Base-by-base conservation (phyloP, 2,888 invertebrate genomes). In the Drosophila picticornis region DNA sequence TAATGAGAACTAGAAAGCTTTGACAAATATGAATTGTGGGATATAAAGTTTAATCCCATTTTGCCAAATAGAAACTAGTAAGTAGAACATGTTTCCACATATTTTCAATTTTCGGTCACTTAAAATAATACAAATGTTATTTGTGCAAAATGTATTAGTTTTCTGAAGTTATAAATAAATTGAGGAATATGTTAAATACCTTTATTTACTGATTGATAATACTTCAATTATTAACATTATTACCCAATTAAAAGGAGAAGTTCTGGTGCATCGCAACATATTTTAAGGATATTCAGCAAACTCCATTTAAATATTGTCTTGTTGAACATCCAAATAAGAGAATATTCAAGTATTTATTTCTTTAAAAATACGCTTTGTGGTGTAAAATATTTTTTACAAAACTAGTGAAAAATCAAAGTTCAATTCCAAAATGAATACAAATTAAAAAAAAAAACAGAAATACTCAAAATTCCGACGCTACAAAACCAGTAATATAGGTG, bases 401-500 rank as follows among this genome's bases (percentile, higher is more conserved):
- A 67, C 38, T 36, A 4, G 43, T 58, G 5, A 65, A 65, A 65
- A 60, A 46, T 43, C 72, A 55, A 60, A 72, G 46, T 62, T 62
- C 51, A 73, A 61, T 50, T 73, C 2, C 25, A 46, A 16, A 25
- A 25, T 60, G 25, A 55, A 75, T 70, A 27, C 31, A 19, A 48
- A 48, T 22, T 31, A 2, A 3, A 40, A 22, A 43, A 10, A 31
- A 31, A 29, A n/a, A 38, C 75, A 58, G 55, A 72, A 57, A 75
- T 66, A 62, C 72, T 64, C 51, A 67, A 60, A 75, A 77, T 63
- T 72, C 11, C 62, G 55, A 52, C 62, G 63, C 65, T 46, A 32
- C 43, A 40, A 58, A 71, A 66, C 63, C 51, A 67, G 59, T 67
- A 61, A 46, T 36, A 68, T 65, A 56, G 22, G 40, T 53, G 29